Percentiles rank a stretch among this genome's conserved stretches.
phyloP scores from a whole-genome alignment of 2,797 vertebrate species.

The Spheniscus humboldti region DNA sequence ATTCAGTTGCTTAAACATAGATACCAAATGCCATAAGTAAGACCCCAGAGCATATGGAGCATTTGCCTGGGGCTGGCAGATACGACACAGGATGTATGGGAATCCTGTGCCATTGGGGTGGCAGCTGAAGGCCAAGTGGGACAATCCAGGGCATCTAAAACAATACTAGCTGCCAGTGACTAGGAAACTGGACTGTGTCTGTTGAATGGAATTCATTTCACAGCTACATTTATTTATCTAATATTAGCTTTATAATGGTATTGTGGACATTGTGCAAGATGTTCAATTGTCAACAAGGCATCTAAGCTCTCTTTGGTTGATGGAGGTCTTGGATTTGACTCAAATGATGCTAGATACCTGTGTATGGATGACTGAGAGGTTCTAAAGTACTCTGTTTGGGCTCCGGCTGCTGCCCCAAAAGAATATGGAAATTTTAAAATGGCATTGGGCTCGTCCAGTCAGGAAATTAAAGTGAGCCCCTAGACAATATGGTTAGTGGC shows the following conservation, averaged over 20 bases:
- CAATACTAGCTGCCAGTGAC: background rate
- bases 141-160: background rate
- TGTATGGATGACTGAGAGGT: background rate
- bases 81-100: rapidly evolving
- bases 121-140: background rate
- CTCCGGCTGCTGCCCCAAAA: background rate
- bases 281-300: background rate
- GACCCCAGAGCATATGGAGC: background rate
- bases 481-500: background rate
- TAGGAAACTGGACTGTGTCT: background rate
- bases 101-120: background rate
- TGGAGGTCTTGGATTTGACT: background rate
- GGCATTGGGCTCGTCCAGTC: background rate
- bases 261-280: background rate
- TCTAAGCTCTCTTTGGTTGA: background rate
- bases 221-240: background rate
- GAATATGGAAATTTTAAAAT: background rate
- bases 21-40: background rate
- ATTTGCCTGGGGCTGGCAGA: background rate
- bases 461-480: background rate
- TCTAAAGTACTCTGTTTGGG: background rate
- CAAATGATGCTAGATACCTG: background rate
- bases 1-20: background rate
- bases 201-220: background rate
- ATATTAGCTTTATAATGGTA: background rate